Conservation (phyloP, 30 jellyfish, hydroid and myxozoan species). For the Cassiopea andromeda region DNA sequence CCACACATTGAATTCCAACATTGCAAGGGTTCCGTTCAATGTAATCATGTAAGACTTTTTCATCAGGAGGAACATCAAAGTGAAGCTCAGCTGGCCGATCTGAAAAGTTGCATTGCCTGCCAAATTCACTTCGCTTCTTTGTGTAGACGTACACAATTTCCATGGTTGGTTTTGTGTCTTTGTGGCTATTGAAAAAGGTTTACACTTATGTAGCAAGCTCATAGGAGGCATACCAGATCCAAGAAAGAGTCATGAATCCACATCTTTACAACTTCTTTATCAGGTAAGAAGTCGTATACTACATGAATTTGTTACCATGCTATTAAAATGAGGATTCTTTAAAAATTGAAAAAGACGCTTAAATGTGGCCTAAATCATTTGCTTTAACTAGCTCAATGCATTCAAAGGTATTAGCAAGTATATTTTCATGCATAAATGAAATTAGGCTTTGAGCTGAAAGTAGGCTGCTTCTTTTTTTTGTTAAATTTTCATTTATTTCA, state of each 20-base stretch:
- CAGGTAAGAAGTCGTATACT: no score
- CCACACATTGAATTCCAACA: conserved; percentile 93
- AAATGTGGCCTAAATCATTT: no score
- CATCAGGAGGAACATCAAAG: conserved; percentile 90
- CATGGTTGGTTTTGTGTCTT: conserved; percentile 44
- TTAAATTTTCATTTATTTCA: no score
- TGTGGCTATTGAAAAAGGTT: neutral
- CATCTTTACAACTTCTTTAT: no score
- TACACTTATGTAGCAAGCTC: neutral
- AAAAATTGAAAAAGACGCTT: no score
- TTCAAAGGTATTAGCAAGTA: no score
- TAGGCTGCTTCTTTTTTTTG: neutral
- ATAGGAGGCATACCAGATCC: neutral
- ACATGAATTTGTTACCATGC: no score
- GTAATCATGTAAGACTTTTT: conserved; percentile 59
- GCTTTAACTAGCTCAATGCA: no score
- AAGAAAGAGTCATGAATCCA: neutral
- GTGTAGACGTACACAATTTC: conserved; percentile 96
- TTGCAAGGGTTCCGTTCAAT: conserved; percentile 93
- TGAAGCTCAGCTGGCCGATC: conserved; percentile 96
- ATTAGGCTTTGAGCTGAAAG: no score
- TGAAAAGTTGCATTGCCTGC: conserved; percentile 92
- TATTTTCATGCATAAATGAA: no score
- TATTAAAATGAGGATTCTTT: no score
- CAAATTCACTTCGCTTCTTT: conserved; percentile 91